A percentile compares a stretch with the other conserved stretches of the same genome.
Evolutionary conservation across 2,113 vertebrate species (phyloP).

Genomic region (Apteryx mantelli): DNA sequence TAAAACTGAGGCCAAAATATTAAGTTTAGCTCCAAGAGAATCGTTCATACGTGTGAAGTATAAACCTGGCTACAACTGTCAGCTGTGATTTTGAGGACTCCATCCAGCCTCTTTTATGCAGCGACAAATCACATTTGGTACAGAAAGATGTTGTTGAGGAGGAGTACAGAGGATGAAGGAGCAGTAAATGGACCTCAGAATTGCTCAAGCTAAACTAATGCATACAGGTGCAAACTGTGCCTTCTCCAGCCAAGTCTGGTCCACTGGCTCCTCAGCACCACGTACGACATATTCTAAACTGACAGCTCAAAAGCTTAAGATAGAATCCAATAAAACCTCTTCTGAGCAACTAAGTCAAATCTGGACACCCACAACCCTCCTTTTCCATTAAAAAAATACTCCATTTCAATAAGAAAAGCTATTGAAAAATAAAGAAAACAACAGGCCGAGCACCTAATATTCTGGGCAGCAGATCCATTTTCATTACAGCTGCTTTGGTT

Average conservation of each 20-base stretch:
- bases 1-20: background rate
- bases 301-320: conserved; percentile 38
- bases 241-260: background rate
- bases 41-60: background rate
- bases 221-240: background rate
- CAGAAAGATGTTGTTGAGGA: background rate
- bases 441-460: background rate
- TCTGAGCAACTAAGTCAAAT: background rate
- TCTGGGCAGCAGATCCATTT: background rate
- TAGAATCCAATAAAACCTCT: conserved; percentile 28
- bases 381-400: background rate
- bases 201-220: accelerated
- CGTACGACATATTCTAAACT: background rate
- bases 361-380: background rate
- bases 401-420: background rate
- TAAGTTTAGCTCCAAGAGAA: background rate
- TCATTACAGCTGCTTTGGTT: background rate
- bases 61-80: background rate
- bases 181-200: background rate
- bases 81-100: background rate
- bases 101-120: background rate
- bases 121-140: background rate
- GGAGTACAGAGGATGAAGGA: background rate
- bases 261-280: background rate
- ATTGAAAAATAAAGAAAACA: background rate